phyloP scores from a whole-genome alignment of 1,140 invertebrate species.

The Phymastichus coffea region DNA sequence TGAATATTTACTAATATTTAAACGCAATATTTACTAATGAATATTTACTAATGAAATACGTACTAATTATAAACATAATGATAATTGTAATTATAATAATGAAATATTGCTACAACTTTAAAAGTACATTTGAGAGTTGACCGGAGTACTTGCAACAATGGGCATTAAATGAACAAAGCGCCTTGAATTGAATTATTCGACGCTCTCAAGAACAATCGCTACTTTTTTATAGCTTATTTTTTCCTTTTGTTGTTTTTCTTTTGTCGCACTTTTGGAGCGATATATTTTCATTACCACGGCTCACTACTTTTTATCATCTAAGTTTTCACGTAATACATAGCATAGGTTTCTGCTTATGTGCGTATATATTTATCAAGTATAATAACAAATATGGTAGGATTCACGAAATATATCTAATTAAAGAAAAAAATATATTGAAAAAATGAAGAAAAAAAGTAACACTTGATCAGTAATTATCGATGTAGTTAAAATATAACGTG shows the following conservation, averaged over 20 bases:
- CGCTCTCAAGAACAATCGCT: not conserved
- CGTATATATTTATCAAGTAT: conserved; percentile 37
- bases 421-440: no score
- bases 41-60: no score
- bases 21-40: no score
- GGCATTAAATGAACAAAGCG: not conserved
- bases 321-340: conserved; percentile 28
- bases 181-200: not conserved
- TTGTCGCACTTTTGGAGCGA: not conserved
- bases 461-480: conserved; percentile 38
- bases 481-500: conserved; percentile 46
- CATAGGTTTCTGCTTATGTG: conserved; percentile 39
- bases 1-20: no score
- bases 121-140: not conserved
- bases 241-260: not conserved
- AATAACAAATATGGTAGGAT: conserved; percentile 39
- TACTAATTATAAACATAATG: not conserved
- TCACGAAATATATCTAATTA: conserved; percentile 39
- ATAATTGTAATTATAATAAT: not conserved
- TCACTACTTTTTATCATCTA: conserved; percentile 17
- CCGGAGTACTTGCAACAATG: not conserved
- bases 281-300: not conserved
- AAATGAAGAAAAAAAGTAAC: no score
- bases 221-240: not conserved
- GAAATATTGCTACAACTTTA: not conserved